Base-by-base conservation (phyloP, 2,113 vertebrate species). In the Tragulus kanchil region DNA sequence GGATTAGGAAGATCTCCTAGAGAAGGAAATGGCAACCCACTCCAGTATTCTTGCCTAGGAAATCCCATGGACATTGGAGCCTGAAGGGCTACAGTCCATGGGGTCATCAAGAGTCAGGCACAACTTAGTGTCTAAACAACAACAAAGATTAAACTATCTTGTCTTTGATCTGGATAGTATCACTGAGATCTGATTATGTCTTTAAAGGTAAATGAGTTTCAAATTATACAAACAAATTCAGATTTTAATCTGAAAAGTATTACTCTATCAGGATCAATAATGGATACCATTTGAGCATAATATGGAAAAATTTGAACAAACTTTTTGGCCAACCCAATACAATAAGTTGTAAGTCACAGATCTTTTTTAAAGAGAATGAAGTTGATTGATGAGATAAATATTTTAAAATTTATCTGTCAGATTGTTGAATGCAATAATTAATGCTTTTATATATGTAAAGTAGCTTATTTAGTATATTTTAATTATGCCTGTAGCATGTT, bases 231-330 rank as follows among this genome's bases (percentile, higher is more conserved):
- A 81, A 26, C 26, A 84, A 77, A 48, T 65, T 6, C 71, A 36
- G 7, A 54, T 92, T 96, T 97, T 92, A 61, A 78, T 45, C 26
- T 90, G 54, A 89, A 28, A 78, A 85, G 75, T 5, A 71, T 62
- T 67, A 58, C 2, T 64, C 6, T 88, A 26, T 90, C 7, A 71
- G 11, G 16, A 58, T 6, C 5, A 54, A 48, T 42, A 89, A 78
- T 42, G 7, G 61, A 71, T 71, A 42, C 2, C 1, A 26, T 71
- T 89, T 84, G 78, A 45, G 36, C 25, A 52, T 17, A 90, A 52
- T 23, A 23, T 71, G 69, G 69, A 23, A 42, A 71, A 71, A 45
- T 19, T 71, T 71, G 69, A 42, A 71, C 0, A 0, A 45, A 23
- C 42, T 17, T 71, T 71, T 45, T 45, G 36, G 36, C 36, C 69